Conservation (phyloP, 2,797 vertebrate genomes). For the Ctenopoma multispine region DNA sequence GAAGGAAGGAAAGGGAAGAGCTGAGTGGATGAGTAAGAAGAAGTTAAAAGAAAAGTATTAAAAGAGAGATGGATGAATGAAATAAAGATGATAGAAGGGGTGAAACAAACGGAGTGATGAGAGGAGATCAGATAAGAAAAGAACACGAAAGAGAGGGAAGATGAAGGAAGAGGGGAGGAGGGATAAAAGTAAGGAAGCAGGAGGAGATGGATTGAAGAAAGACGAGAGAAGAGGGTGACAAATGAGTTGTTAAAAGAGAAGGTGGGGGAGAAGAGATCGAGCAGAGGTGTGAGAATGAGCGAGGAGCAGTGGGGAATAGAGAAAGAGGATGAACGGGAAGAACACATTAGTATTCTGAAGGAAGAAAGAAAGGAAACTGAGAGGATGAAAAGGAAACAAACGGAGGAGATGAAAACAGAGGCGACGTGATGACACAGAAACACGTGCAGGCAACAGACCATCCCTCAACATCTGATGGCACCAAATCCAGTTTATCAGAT, state of each 20-base stretch:
- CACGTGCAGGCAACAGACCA: neutral
- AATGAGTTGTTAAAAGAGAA: neutral
- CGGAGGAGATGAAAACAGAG: neutral
- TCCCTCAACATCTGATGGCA: neutral
- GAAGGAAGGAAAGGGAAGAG: neutral
- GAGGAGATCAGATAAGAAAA: too few relatives aligned
- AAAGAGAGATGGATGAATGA: too few relatives aligned
- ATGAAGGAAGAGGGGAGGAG: neutral
- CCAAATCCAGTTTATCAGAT: neutral
- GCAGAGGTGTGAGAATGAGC: neutral
- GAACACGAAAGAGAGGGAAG: neutral
- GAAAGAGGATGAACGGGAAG: neutral
- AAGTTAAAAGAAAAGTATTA: too few relatives aligned
- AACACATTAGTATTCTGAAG: neutral
- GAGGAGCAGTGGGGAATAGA: too few relatives aligned
- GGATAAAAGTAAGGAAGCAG: neutral
- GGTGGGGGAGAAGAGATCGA: neutral
- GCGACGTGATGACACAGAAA: neutral
- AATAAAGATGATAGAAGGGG: too few relatives aligned
- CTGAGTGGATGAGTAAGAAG: too few relatives aligned
- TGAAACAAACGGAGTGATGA: too few relatives aligned
- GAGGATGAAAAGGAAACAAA: neutral
- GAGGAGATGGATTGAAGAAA: neutral
- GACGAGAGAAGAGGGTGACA: neutral
- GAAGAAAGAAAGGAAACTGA: neutral